Evolutionary conservation across 2,113 vertebrate genomes (phyloP).

Genomic region (Euleptes europaea): DNA sequence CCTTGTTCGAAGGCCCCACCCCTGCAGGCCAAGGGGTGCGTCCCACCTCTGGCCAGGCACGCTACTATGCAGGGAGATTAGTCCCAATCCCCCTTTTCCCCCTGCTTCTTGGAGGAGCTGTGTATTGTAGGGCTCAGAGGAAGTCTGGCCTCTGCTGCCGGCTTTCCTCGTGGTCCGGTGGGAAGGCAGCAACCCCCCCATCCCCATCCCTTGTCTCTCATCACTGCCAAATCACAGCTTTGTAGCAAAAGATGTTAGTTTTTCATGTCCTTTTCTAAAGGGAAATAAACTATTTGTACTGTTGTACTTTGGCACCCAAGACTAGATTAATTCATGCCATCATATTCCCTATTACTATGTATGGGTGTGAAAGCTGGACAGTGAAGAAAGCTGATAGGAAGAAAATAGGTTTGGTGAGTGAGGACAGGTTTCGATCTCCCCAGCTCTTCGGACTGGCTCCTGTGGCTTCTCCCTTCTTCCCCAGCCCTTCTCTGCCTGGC

Average conservation of each 20-base stretch:
- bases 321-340: too few relatives aligned
- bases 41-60: too few relatives aligned
- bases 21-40: too few relatives aligned
- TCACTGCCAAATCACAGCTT: slow-evolving; percentile 27
- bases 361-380: too few relatives aligned
- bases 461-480: not conserved
- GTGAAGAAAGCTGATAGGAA: too few relatives aligned
- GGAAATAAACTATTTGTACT: slow-evolving; percentile 23
- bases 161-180: not conserved
- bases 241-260: slow-evolving; percentile 25
- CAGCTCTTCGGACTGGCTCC: not conserved
- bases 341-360: too few relatives aligned
- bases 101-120: not conserved
- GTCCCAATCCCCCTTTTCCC: not conserved
- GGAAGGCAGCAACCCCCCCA: too few relatives aligned
- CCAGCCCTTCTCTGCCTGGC: too few relatives aligned
- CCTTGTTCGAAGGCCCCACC: too few relatives aligned
- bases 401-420: not conserved
- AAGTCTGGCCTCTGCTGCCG: not conserved
- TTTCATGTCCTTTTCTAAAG: slow-evolving; percentile 24
- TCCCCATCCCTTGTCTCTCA: not conserved
- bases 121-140: too few relatives aligned
- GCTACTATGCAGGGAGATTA: too few relatives aligned
- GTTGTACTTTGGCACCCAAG: not conserved
- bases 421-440: too few relatives aligned